Evolutionary conservation across 2,888 invertebrate species (phyloP), one percentile per base, ranked within the genome.

Genomic region (Agrochola macilenta): DNA sequence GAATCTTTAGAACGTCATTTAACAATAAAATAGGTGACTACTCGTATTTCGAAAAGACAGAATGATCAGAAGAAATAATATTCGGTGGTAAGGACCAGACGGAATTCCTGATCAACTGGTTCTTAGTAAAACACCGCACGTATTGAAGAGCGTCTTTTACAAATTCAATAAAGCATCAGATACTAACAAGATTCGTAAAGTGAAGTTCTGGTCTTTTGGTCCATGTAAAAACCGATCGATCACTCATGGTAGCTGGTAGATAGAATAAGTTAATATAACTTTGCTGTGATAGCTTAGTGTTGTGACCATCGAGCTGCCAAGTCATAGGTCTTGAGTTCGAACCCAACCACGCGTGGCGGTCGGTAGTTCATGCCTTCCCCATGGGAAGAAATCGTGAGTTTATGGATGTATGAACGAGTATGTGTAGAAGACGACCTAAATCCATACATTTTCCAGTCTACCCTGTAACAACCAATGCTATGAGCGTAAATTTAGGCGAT

Each of bases 401-500:
- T 5, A 17, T 43, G 43, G 43, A 2, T 49, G 49, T 46, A 46
- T 46, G 5, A 4, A 49, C 1, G 49, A 49, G 17, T 17, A 49
- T 49, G 17, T 49, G 49, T 5, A 39, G 7, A 26, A 5, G 5
- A 30, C 5, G 46, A 30, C 9, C 1, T 39, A 20, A 35, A 60
- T 9, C 9, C 1, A 17, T 43, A n/a, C 4, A 35, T 39, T 58
- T 49, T 3, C 30, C 26, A 61, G 57, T 26, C 70, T 75, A 12
- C 73, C 70, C 83, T 84, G 7, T 35, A 43, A 49, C n/a, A 70
- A 46, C n/a, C 70, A 61, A 54, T 69, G 57, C 65, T 35, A 49
- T 71, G 60, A 58, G n/a, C 72, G 57, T 86, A 85, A 64, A 72
- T 81, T 84, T 83, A 82, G 79, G 86, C 57, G 46, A 79, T 75